Evolutionary conservation across 2,797 vertebrate genomes (phyloP).

Genomic region (Florisuga fusca): DNA sequence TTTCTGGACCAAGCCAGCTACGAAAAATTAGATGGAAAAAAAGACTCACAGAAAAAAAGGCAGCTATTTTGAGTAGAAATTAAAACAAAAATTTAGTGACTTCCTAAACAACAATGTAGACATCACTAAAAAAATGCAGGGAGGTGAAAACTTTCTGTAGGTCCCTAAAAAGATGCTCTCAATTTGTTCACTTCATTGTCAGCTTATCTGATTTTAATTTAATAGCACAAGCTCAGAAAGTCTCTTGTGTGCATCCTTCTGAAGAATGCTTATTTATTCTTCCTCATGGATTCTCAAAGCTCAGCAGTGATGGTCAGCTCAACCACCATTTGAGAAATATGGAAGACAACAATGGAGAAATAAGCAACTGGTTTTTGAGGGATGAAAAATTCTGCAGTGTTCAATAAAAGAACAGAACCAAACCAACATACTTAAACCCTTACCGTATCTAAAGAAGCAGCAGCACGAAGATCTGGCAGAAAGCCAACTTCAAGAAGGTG

Average conservation of each 20-base stretch:
- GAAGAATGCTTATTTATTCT: not conserved
- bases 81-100: not conserved
- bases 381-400: not conserved
- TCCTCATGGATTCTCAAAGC: not conserved
- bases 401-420: not conserved
- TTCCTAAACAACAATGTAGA: not conserved
- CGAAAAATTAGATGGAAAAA: not conserved
- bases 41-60: not conserved
- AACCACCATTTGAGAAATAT: not conserved
- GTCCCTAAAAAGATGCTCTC: not conserved
- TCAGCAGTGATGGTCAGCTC: not conserved
- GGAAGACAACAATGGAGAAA: not conserved
- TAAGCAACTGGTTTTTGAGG: not conserved
- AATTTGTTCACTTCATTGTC: not conserved
- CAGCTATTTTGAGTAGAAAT: not conserved
- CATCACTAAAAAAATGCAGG: not conserved
- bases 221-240: not conserved
- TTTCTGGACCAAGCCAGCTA: not conserved
- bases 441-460: slow-evolving; percentile 95
- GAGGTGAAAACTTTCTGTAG: not conserved
- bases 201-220: not conserved
- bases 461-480: slow-evolving; percentile 94
- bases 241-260: not conserved
- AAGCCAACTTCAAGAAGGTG: slow-evolving; percentile 96
- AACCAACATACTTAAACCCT: not conserved